Evolutionary conservation across 2,888 invertebrate species (phyloP).

Genomic region (Smittia aterrima): DNA sequence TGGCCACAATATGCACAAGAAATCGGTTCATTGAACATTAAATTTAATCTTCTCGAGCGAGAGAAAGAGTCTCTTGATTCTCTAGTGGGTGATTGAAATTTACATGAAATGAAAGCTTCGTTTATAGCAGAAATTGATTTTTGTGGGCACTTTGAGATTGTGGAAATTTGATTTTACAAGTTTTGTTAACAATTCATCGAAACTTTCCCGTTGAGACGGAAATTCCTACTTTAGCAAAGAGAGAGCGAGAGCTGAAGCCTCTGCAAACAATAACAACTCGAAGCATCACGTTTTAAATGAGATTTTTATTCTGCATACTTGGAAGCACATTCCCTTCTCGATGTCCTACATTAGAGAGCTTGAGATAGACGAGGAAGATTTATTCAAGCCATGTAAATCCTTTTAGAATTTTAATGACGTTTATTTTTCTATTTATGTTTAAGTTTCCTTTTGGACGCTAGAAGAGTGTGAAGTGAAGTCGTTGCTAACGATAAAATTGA

Average conservation of each 20-base stretch:
- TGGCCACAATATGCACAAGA: background rate
- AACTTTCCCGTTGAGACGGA: background rate
- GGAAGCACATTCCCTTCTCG: background rate
- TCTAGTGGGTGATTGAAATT: background rate
- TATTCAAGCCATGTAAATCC: conserved; percentile 29
- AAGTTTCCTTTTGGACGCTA: no score
- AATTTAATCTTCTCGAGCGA: conserved; percentile 9
- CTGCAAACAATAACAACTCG: background rate
- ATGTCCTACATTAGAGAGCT: conserved; percentile 21
- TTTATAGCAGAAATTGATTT: background rate
- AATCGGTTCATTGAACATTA: conserved; percentile 11
- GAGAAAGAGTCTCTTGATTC: background rate
- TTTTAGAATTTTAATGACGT: conserved; percentile 37
- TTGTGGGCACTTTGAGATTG: background rate
- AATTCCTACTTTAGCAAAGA: no score
- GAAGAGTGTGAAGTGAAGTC: no score
- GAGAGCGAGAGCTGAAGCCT: no score
- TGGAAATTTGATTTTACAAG: background rate
- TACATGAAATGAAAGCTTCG: background rate
- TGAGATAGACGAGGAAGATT: no score
- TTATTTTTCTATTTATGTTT: conserved; percentile 31
- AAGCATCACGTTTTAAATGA: conserved; percentile 34
- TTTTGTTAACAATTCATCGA: background rate
- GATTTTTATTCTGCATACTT: conserved; percentile 26
- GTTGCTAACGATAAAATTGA: no score